Conservation (phyloP, 2,113 vertebrate species). For the Anguilla rostrata region DNA sequence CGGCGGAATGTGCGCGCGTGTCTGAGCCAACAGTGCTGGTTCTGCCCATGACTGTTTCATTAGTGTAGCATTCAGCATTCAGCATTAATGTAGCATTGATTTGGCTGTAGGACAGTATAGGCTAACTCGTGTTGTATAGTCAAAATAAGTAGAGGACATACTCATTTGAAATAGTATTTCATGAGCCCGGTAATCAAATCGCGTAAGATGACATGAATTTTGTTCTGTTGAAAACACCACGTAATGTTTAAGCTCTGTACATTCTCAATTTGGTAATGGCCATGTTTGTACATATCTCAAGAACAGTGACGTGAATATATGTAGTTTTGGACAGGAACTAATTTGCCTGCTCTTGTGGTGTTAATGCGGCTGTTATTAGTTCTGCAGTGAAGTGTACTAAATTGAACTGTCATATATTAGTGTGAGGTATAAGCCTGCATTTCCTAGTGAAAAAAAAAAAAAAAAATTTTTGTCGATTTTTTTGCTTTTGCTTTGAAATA, state of each 20-base stretch:
- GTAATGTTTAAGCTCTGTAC: too few species aligned
- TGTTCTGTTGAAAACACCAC: too few species aligned
- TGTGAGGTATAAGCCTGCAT: not conserved
- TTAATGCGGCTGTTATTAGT: too few species aligned
- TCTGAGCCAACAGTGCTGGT: not conserved
- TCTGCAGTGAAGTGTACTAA: too few species aligned
- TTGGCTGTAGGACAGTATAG: not conserved
- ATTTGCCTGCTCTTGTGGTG: too few species aligned
- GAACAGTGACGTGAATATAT: too few species aligned
- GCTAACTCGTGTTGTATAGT: not conserved
- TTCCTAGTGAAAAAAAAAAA: too few species aligned
- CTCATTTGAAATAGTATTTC: not conserved
- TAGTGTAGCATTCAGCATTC: not conserved
- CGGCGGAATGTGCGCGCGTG: not conserved
- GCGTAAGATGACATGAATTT: not conserved
- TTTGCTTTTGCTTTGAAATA: not conserved
- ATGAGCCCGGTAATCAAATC: not conserved
- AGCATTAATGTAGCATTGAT: not conserved
- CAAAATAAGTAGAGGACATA: not conserved
- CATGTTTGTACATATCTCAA: too few species aligned
- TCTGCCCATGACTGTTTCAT: too few species aligned
- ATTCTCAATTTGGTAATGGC: too few species aligned
- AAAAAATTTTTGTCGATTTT: not conserved
- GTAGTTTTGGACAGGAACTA: too few species aligned
- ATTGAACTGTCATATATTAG: too few species aligned